phyloP scores from a whole-genome alignment of 2,797 vertebrate species.

The Galaxias olidus region DNA sequence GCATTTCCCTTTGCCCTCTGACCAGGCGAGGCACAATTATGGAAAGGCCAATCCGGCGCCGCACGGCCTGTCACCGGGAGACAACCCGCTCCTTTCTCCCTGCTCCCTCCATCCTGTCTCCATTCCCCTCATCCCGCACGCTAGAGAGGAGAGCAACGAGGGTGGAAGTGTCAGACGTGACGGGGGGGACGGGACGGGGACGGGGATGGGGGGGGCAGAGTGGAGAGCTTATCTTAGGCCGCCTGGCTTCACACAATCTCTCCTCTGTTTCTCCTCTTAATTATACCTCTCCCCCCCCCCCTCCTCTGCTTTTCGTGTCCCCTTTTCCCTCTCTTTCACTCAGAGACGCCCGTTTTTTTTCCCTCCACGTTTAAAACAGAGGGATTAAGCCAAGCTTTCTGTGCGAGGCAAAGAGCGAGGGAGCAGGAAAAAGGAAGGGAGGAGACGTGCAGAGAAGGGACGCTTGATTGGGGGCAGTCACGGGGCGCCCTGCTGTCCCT shows the following conservation, averaged over 20 bases:
- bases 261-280: too few species aligned
- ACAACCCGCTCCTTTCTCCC: slow-evolving; percentile 7
- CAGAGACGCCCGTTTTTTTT: slow-evolving; percentile 8
- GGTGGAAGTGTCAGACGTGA: too few species aligned
- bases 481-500: slow-evolving; percentile 49
- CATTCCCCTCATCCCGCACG: slow-evolving; percentile 5
- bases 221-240: too few species aligned
- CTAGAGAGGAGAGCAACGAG: too few species aligned
- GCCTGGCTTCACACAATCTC: too few species aligned
- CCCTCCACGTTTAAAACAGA: slow-evolving; percentile 31
- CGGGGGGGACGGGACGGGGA: too few species aligned
- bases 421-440: slow-evolving; percentile 29
- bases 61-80: slow-evolving; percentile 52
- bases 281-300: neutral
- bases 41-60: slow-evolving; percentile 61
- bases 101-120: slow-evolving; percentile 9
- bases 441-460: slow-evolving; percentile 41
- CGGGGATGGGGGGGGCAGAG: too few species aligned
- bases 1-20: slow-evolving; percentile 76
- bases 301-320: slow-evolving; percentile 20
- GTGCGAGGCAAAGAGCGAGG: slow-evolving; percentile 18
- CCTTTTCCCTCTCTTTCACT: slow-evolving; percentile 13
- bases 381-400: slow-evolving; percentile 35
- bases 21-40: slow-evolving; percentile 64
- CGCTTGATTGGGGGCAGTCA: slow-evolving; percentile 62